phyloP scores from a whole-genome alignment of 1,140 invertebrate species.

The Drosophila obscura region DNA sequence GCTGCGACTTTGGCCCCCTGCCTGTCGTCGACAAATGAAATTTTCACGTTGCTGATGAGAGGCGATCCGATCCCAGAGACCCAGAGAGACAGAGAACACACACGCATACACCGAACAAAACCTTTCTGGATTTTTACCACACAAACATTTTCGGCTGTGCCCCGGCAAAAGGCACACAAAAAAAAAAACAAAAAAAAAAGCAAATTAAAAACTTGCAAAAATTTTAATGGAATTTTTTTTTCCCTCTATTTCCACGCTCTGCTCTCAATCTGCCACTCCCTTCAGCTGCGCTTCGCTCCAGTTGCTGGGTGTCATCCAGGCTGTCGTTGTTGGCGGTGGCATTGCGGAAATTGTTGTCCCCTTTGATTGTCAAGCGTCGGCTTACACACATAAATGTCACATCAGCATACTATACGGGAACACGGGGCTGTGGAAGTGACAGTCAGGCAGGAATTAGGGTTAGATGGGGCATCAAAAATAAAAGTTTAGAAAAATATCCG shows the following conservation, averaged over 20 bases:
- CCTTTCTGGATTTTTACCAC: conserved; percentile 65
- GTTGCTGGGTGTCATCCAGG: conserved; percentile 44
- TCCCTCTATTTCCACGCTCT: conserved; percentile 30
- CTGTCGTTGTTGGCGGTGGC: conserved; percentile 52
- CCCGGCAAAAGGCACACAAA: conserved; percentile 14
- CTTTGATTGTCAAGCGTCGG: conserved; percentile 78
- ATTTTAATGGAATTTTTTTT: conserved; percentile 79
- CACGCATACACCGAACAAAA: conserved; percentile 52
- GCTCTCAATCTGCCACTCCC: conserved; percentile 6
- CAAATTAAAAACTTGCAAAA: conserved; percentile 77
- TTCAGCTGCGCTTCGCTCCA: conserved; percentile 2
- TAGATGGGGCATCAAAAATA: conserved; percentile 20
- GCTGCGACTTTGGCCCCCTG: conserved; percentile 2
- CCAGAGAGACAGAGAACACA: conserved; percentile 5
- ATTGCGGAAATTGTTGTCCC: conserved; percentile 73
- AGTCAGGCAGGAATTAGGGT: not conserved
- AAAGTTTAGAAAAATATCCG: conserved; percentile 21
- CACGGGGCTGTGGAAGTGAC: too few species aligned
- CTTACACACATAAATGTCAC: conserved; percentile 75
- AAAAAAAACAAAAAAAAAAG: conserved; percentile 42
- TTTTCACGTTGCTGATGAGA: conserved; percentile 68
- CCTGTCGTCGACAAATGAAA: conserved; percentile 67
- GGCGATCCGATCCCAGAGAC: not conserved
- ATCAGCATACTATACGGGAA: conserved; percentile 32
- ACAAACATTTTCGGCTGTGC: conserved; percentile 66